These are phyloP conservation scores for Drosophila paucipuncta DNA, from an alignment of 2,888 invertebrate species.

Conservation along the genomic window DNA sequence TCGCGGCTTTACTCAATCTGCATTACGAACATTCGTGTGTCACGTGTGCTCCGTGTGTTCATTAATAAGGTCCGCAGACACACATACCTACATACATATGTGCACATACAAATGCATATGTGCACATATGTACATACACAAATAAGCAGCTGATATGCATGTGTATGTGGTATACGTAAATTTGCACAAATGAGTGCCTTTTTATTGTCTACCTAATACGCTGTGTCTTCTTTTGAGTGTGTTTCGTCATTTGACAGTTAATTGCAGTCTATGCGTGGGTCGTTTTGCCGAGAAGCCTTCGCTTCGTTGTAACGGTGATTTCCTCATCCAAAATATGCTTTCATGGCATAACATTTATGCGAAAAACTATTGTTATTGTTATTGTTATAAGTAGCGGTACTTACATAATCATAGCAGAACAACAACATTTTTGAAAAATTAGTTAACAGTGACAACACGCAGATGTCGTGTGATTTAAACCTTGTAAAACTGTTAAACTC, in stretches of 20 bases:
- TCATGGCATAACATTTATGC: constrained; percentile 35
- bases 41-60: constrained; percentile 27
- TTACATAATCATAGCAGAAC: constrained; percentile 11
- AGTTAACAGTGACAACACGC: neutral
- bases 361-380: constrained; percentile 45
- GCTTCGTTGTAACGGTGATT: constrained; percentile 60
- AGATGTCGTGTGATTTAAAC: constrained; percentile 3
- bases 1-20: constrained; percentile 17
- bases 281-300: constrained; percentile 30
- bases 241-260: constrained; percentile 56
- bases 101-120: neutral
- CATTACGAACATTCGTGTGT: constrained; percentile 14
- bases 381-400: constrained; percentile 7
- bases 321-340: constrained; percentile 52
- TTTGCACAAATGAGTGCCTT: neutral
- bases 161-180: neutral
- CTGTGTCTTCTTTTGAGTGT: constrained; percentile 20
- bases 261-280: constrained; percentile 71
- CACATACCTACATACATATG: neutral
- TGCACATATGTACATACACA: neutral
- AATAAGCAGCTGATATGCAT: neutral
- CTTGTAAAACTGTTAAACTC: neutral
- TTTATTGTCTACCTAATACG: constrained; percentile 39
- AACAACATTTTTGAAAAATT: neutral
- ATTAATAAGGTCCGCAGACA: constrained; percentile 5